Conservation (phyloP, 1,140 invertebrate species). For the Ladona fulva region DNA sequence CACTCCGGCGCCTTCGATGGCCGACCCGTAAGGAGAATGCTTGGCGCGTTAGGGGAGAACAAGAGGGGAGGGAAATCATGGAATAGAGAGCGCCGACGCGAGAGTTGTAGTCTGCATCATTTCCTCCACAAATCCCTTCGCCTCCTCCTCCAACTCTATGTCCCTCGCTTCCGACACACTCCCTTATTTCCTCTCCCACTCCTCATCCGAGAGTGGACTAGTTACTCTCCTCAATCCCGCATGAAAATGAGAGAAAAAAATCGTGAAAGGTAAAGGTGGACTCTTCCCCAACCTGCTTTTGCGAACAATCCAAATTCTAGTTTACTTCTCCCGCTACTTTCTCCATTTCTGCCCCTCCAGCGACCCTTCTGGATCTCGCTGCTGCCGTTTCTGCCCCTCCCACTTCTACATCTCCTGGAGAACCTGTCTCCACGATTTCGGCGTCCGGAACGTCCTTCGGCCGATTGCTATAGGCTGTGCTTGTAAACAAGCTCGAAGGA, state of each 20-base stretch:
- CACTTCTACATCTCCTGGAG: too few relatives aligned
- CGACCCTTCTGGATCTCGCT: too few relatives aligned
- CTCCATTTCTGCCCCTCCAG: neutral
- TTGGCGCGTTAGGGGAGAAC: neutral
- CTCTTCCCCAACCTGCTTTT: neutral
- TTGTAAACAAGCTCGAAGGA: too few relatives aligned
- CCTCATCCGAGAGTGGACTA: neutral
- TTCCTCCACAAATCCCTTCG: neutral
- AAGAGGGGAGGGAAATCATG: neutral
- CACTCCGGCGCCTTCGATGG: neutral
- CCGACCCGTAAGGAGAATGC: neutral
- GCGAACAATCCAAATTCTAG: neutral
- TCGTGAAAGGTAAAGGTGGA: neutral
- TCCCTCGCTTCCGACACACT: neutral
- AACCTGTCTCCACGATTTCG: too few relatives aligned
- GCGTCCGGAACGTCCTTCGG: too few relatives aligned
- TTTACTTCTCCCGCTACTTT: neutral
- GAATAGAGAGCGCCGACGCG: neutral
- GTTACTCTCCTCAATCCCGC: neutral
- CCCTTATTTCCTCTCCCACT: neutral
- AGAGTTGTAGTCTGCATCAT: constrained; percentile 1
- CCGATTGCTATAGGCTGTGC: too few relatives aligned
- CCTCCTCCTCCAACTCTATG: neutral
- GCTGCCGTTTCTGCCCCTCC: too few relatives aligned
- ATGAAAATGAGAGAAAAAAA: neutral